A percentile compares a stretch with the other conserved stretches of the same genome.
phyloP scores from a whole-genome alignment of 1,140 invertebrate species.

The Anastatus disparis region DNA sequence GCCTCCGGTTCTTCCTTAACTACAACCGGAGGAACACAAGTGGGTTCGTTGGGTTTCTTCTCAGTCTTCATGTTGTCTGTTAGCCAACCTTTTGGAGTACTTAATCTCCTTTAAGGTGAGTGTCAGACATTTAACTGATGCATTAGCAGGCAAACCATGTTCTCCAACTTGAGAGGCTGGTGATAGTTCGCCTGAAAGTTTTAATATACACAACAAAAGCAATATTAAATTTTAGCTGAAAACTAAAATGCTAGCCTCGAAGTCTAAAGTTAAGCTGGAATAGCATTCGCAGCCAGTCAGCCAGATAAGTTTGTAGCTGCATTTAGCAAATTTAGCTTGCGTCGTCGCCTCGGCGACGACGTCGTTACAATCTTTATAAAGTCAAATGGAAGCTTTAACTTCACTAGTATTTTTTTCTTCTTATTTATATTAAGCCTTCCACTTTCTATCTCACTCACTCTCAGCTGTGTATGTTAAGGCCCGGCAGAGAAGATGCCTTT shows the following conservation, averaged over 20 bases:
- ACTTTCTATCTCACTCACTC: neutral
- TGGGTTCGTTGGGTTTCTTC: conserved; percentile 63
- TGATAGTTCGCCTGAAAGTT: no score
- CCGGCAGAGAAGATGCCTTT: no score
- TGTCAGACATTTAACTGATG: conserved; percentile 27
- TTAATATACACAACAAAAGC: neutral
- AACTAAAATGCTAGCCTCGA: conserved; percentile 16
- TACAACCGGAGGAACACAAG: conserved; percentile 59
- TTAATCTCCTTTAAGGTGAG: no score
- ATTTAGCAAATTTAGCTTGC: neutral
- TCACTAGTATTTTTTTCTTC: no score
- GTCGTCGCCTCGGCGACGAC: conserved; percentile 15
- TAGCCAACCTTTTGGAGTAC: no score
- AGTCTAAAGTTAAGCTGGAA: neutral
- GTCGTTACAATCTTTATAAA: no score
- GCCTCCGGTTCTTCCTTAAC: conserved; percentile 61
- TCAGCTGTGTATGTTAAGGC: conserved; percentile 12
- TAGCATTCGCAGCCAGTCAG: neutral
- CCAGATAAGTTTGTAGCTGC: neutral
- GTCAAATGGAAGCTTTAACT: no score
- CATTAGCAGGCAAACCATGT: conserved; percentile 6
- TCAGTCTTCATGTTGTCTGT: conserved; percentile 62
- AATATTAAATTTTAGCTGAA: neutral
- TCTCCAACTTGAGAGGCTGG: neutral
- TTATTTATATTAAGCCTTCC: no score